Conservation (phyloP, 2,113 vertebrate species). For the Corydoras maculifer region DNA sequence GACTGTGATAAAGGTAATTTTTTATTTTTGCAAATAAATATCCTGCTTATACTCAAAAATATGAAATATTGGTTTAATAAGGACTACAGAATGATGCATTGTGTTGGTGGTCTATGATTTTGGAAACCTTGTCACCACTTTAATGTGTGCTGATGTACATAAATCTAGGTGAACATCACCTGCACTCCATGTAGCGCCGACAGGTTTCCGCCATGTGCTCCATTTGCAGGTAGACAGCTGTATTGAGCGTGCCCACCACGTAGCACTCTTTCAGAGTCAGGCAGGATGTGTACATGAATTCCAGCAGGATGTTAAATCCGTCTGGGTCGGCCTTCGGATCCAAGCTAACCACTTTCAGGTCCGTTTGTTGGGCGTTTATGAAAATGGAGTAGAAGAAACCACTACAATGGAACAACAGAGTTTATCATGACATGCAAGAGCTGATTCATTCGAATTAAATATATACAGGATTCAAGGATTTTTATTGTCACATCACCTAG, state of each 20-base stretch:
- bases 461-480: too few species aligned
- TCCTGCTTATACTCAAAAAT: too few species aligned
- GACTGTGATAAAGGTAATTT: too few species aligned
- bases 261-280: conserved; percentile 81
- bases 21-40: too few species aligned
- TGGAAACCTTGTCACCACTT: too few species aligned
- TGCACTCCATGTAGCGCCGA: conserved; percentile 86
- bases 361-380: conserved; percentile 83
- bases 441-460: too few species aligned
- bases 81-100: too few species aligned
- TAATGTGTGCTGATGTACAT: too few species aligned
- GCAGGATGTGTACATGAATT: conserved; percentile 97
- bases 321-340: conserved; percentile 86
- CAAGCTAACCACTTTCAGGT: conserved; percentile 80
- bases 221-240: conserved; percentile 92
- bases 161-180: conserved; percentile 57
- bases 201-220: conserved; percentile 94
- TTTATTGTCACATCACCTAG: too few species aligned
- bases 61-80: too few species aligned
- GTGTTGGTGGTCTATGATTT: too few species aligned
- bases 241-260: conserved; percentile 82
- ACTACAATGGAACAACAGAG: conserved; percentile 53
- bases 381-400: conserved; percentile 96
- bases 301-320: conserved; percentile 86
- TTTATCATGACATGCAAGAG: too few species aligned